A percentile compares a stretch with the other conserved stretches of the same genome.
These are phyloP conservation scores for Thalassarche chlororhynchos DNA, from an alignment of 2,113 vertebrate species.

Conservation along the genomic window DNA sequence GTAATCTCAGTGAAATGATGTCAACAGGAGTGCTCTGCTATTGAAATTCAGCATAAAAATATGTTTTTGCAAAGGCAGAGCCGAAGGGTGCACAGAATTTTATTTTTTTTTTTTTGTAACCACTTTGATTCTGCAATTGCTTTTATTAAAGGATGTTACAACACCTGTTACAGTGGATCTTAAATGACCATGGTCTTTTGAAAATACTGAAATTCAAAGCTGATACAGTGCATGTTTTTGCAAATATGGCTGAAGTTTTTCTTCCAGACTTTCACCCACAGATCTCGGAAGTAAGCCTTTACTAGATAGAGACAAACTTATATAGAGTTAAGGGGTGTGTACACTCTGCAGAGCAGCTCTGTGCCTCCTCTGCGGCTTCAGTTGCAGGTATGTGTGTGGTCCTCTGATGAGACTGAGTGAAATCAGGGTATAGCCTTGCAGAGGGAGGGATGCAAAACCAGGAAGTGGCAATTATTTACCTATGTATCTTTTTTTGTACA, in stretches of 20 bases:
- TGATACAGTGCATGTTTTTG: neutral
- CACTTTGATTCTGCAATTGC: neutral
- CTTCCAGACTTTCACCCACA: neutral
- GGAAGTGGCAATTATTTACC: neutral
- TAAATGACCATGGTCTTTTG: neutral
- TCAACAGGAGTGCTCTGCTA: neutral
- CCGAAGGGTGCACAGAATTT: neutral
- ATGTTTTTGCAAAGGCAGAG: neutral
- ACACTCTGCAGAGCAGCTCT: neutral
- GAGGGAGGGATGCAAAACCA: neutral
- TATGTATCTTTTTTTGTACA: neutral
- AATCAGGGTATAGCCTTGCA: neutral
- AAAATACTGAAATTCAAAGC: neutral
- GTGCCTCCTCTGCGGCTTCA: neutral
- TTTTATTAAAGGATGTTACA: neutral
- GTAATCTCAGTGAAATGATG: neutral
- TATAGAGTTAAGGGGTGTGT: neutral
- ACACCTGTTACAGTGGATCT: neutral
- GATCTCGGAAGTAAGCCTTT: neutral
- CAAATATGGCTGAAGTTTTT: neutral
- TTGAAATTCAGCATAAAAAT: neutral
- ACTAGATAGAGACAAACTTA: neutral
- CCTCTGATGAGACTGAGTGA: neutral
- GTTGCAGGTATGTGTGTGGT: neutral
- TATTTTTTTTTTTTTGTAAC: neutral